Evolutionary conservation across 2,113 vertebrate species (phyloP).

Genomic region (Sapayoa aenigma): DNA sequence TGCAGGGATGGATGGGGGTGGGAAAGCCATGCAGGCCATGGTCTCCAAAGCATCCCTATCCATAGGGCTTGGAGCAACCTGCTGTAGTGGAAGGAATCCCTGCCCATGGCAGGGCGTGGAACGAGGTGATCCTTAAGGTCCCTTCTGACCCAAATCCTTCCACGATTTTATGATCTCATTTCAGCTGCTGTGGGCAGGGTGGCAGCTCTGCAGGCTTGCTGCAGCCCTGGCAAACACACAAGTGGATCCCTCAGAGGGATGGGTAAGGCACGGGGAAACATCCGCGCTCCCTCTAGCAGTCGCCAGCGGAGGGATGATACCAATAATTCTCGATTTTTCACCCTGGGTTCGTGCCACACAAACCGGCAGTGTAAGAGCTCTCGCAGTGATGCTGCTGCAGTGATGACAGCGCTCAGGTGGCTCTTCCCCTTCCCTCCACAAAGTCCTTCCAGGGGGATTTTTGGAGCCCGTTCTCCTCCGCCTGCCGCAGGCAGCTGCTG

Average conservation of each 20-base stretch:
- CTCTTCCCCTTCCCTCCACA: not conserved
- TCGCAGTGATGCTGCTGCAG: not conserved
- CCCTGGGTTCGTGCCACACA: not conserved
- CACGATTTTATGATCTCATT: not conserved
- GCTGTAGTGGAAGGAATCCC: not conserved
- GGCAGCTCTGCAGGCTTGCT: not conserved
- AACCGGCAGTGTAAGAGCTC: not conserved
- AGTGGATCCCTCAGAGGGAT: not conserved
- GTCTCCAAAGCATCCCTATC: not conserved
- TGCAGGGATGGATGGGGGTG: not conserved
- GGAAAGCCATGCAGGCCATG: fast-evolving
- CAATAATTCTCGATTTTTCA: slow-evolving; percentile 26
- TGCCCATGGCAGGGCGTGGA: not conserved
- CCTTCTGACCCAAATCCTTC: not conserved
- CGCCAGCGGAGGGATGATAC: not conserved
- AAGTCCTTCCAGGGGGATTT: not conserved
- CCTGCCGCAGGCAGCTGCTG: not conserved
- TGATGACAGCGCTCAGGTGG: not conserved
- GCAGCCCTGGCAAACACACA: not conserved
- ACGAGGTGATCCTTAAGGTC: not conserved
- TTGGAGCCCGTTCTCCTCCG: not conserved
- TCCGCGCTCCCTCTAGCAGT: slow-evolving; percentile 54
- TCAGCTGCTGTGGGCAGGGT: not conserved
- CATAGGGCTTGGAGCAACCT: not conserved
- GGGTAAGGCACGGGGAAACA: not conserved